Evolutionary conservation across 2,113 vertebrate species (phyloP), one percentile per base, ranked within the genome.

Genomic region (Bufo bufo): DNA sequence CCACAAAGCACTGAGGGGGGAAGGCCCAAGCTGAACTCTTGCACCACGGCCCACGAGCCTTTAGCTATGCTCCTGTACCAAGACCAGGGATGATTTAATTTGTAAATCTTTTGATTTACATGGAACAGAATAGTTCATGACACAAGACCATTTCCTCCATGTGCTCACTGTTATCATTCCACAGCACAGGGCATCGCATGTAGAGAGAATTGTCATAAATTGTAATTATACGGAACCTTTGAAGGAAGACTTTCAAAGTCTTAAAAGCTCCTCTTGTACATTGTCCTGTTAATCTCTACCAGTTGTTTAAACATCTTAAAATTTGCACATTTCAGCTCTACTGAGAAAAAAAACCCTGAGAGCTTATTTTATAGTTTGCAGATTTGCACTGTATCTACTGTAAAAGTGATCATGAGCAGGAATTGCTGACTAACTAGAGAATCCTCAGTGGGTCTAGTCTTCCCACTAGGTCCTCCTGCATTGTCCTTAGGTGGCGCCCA

Each of bases 221-320:
- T 74, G 45, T 47, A 74, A 74, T 74, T 74, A 74, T 74, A 74
- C 13, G 6, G 47, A 49, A 72, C 45, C 71, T 74, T 47, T 49
- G 47, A 47, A 49, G 14, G 71, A 74, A 49, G 49, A 33, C 5
- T 47, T 74, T 72, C 33, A 72, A 45, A 71, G 69, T 43, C 69
- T 17, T 47, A 19, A 74, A 17, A 74, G 3, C 71, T 74, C 71
- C 45, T 14, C 45, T 49, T 74, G 71, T 47, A 74, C 19, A 13
- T 19, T 74, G 43, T 74, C 43, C 71, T 74, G 17, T 47, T 74
- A 74, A 47, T 74, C 71, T 45, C 13, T 49, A 19, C 71, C 71
- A 74, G 71, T 74, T 74, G 71, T 74, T 19, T 47, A 74, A 74
- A 74, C 71, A 74, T 47, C 71, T 8, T 74, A 47, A 71, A 71